Evolutionary conservation across 2,113 vertebrate genomes (phyloP), one percentile per base, ranked within the genome.

Genomic region (Speoplatyrhinus poulsoni): DNA sequence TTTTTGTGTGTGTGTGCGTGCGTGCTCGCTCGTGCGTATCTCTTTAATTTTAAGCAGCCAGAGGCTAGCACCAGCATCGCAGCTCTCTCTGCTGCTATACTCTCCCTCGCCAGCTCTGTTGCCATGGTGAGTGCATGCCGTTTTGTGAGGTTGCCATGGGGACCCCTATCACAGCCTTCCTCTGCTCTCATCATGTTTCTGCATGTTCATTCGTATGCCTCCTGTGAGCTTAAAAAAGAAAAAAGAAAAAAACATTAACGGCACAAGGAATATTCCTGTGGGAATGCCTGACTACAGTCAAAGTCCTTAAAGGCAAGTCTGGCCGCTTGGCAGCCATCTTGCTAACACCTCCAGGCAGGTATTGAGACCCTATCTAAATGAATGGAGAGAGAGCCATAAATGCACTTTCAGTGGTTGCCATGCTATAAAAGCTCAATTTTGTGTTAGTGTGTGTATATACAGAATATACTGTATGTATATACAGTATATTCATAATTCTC

Each of bases 111-210:
- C 80, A 32, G 76, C 73, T 73, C 86, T 80, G 88, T 91, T 91
- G 85, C 90, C 79, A 91, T 91, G 88, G 90, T 82, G 86, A 90
- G 80, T 65, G 74, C 87, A 79, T 87, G 85, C 88, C 80, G 80
- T 87, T 90, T 89, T 85, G 79, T 87, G 76, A 69, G 84, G 89
- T 91, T 86, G 78, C 88, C 84, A 90, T 89, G 85, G 87, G 61
- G 71, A 89, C 81, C 62, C 0, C 26, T 85, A 82, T 87, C 65
- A 80, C 83, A 86, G 82, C 81, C 73, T 62, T 58, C 80, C 57
- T 78, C 82, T 62, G 76, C 76, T 82, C 79, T 82, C 82, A 69
- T 84, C 80, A 75, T 88, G 83, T 83, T 87, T 85, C 75, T 81
- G 84, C 76, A 62, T 65, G 75, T 86, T 88, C 80, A 81, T 88